phyloP scores from a whole-genome alignment of 2,797 vertebrate genomes.

The Danio tinwini region DNA sequence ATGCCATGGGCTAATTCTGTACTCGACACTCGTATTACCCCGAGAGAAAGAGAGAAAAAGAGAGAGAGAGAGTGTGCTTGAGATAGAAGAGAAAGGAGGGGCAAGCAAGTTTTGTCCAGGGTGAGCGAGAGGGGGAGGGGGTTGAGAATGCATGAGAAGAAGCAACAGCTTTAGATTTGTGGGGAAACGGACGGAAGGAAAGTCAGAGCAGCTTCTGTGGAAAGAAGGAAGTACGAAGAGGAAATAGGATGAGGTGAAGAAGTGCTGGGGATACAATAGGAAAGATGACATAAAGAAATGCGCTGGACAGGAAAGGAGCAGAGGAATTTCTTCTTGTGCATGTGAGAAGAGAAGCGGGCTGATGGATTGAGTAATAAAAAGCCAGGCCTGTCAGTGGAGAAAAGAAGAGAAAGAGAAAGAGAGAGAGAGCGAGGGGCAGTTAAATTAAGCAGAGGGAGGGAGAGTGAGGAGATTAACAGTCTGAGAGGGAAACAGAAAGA shows the following conservation, averaged over 20 bases:
- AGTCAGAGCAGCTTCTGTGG: slow-evolving; percentile 46
- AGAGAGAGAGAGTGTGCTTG: neutral
- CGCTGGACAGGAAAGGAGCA: neutral
- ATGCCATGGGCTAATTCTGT: slow-evolving; percentile 73
- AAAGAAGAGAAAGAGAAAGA: neutral
- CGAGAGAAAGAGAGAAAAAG: slow-evolving; percentile 2
- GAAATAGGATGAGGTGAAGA: neutral
- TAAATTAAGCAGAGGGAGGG: slow-evolving; percentile 12
- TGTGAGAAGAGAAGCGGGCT: neutral
- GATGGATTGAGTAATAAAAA: slow-evolving; percentile 16
- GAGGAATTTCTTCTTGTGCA: slow-evolving; percentile 9
- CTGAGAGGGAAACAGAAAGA: neutral
- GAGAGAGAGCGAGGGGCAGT: slow-evolving; percentile 4
- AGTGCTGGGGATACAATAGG: neutral
- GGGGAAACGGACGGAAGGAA: slow-evolving; percentile 44
- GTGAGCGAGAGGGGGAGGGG: slow-evolving; percentile 46
- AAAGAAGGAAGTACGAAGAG: neutral
- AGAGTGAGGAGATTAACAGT: slow-evolving; percentile 10
- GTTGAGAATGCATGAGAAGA: slow-evolving; percentile 62
- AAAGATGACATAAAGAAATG: slow-evolving; percentile 22
- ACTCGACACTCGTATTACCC: slow-evolving; percentile 68
- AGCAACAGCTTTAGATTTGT: slow-evolving; percentile 59
- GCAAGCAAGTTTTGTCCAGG: slow-evolving; percentile 15
- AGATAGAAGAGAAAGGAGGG: neutral
- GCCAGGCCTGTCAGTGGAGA: neutral